A percentile compares a stretch with the other conserved stretches of the same genome.
These are phyloP conservation scores for Acanthosepion pharaonis DNA, from an alignment of 2,888 invertebrate species.

Conservation along the genomic window DNA sequence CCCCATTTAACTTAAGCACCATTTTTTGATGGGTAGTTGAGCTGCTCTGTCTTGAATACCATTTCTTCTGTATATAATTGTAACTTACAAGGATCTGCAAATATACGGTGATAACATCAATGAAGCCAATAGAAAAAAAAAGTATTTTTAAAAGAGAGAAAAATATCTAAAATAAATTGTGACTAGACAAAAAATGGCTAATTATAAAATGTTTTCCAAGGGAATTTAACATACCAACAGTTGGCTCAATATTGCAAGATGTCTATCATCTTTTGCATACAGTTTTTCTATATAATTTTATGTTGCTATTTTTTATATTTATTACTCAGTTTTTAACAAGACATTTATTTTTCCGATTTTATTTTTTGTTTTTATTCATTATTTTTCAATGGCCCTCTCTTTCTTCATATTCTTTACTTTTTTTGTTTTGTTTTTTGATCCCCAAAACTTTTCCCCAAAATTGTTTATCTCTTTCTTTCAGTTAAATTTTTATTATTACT, in stretches of 20 bases:
- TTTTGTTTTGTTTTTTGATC: not conserved
- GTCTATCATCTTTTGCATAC: not conserved
- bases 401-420: not conserved
- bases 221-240: conserved; percentile 13
- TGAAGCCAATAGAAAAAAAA: conserved; percentile 33
- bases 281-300: not conserved
- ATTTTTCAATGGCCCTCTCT: not conserved
- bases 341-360: not conserved
- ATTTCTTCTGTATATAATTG: not conserved
- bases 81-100: not conserved
- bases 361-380: not conserved
- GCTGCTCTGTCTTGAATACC: not conserved
- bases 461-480: not conserved
- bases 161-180: conserved; percentile 33
- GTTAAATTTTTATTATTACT: not conserved
- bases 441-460: not conserved
- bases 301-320: not conserved
- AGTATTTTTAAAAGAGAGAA: not conserved
- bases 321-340: not conserved
- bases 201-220: not conserved
- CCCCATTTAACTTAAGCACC: not conserved
- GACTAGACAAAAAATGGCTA: not conserved
- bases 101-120: not conserved
- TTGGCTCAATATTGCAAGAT: conserved; percentile 33
- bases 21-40: not conserved